Evolutionary conservation across 2,888 invertebrate species (phyloP).

Genomic region (Clusia tigrina): DNA sequence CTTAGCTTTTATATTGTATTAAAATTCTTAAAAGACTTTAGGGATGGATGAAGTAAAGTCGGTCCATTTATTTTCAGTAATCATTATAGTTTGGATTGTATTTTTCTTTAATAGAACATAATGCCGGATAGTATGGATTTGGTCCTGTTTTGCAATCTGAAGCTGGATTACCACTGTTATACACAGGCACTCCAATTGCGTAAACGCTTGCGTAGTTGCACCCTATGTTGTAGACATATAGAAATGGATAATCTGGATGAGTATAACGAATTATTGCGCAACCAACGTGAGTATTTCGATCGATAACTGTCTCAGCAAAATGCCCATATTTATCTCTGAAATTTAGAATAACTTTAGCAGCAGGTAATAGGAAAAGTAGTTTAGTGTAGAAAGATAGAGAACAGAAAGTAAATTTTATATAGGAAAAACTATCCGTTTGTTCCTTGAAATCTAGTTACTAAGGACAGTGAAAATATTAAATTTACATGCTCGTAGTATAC

Average conservation of each 20-base stretch:
- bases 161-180: constrained; percentile 54
- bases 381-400: too few species aligned
- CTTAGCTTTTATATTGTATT: too few species aligned
- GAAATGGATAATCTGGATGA: constrained; percentile 50
- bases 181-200: constrained; percentile 55
- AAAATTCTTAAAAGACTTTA: too few species aligned
- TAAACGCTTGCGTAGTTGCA: constrained; percentile 62
- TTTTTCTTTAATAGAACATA: constrained; percentile 56
- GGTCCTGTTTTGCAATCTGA: constrained; percentile 56
- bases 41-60: background rate
- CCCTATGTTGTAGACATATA: constrained; percentile 58
- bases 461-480: too few species aligned
- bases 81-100: constrained; percentile 60
- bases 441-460: too few species aligned
- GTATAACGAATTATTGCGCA: constrained; percentile 61
- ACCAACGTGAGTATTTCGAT: constrained; percentile 61
- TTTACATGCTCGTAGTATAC: too few species aligned
- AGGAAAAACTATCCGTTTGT: too few species aligned
- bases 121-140: constrained; percentile 53
- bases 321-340: constrained; percentile 60
- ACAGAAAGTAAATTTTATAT: too few species aligned
- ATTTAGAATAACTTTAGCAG: too few species aligned
- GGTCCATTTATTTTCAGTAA: background rate
- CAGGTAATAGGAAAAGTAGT: too few species aligned
- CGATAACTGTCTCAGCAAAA: constrained; percentile 60